phyloP scores from a whole-genome alignment of 2,113 vertebrate species.

The Bufo bufo region DNA sequence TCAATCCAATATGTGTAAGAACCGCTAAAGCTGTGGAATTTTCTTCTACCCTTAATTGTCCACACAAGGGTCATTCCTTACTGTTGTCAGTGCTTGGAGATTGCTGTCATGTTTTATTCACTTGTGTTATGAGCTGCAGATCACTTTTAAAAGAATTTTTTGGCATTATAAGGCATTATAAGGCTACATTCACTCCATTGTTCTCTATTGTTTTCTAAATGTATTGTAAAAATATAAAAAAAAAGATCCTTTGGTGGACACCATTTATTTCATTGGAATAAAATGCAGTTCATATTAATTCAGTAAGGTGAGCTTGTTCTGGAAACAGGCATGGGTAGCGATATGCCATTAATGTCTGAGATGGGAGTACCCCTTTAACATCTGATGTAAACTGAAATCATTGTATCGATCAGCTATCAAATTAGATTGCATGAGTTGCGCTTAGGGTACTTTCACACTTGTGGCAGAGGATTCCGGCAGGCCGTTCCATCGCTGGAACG shows the following conservation, averaged over 20 bases:
- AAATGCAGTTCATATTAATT: neutral
- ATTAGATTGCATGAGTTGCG: too few relatives aligned
- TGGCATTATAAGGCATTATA: neutral
- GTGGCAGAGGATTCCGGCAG: too few relatives aligned
- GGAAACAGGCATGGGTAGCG: too few relatives aligned
- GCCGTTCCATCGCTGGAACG: too few relatives aligned
- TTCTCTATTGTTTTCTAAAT: neutral
- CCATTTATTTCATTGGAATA: neutral
- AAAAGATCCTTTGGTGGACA: neutral
- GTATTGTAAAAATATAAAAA: too few relatives aligned
- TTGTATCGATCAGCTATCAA: too few relatives aligned
- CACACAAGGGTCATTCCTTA: neutral
- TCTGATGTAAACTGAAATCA: too few relatives aligned
- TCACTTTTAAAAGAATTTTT: neutral
- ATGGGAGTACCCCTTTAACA: too few relatives aligned
- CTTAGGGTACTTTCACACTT: too few relatives aligned
- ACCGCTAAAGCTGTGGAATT: constrained; percentile 5
- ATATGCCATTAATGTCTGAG: too few relatives aligned
- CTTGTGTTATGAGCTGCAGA: neutral
- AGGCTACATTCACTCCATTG: neutral
- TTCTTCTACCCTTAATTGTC: neutral
- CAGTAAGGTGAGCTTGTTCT: neutral
- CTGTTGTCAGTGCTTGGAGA: neutral
- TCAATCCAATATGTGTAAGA: neutral
- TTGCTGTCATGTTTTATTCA: neutral